These are phyloP conservation scores for Oreohelix idahoensis DNA, from an alignment of 1,140 invertebrate species.

Conservation along the genomic window DNA sequence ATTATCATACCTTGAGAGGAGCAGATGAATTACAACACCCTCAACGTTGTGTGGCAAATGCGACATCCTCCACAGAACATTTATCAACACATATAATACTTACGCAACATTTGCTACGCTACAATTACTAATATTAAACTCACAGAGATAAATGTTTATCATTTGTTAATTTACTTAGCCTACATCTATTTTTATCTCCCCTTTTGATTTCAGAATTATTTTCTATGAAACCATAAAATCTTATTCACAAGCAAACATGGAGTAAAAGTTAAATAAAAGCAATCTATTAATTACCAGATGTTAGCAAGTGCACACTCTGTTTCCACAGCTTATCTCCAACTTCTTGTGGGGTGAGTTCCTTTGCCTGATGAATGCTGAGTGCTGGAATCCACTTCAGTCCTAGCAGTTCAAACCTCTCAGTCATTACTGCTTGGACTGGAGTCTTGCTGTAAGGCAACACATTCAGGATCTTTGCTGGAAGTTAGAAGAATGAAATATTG, in stretches of 20 bases:
- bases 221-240: too few relatives aligned
- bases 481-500: slow-evolving; percentile 4
- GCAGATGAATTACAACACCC: too few relatives aligned
- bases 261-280: slow-evolving; percentile 5
- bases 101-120: too few relatives aligned
- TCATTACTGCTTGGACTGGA: slow-evolving; percentile 43
- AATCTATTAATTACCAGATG: slow-evolving; percentile 54
- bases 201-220: too few relatives aligned
- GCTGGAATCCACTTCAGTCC: slow-evolving; percentile 69
- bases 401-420: slow-evolving; percentile 66
- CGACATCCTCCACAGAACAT: too few relatives aligned
- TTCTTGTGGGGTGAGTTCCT: slow-evolving; percentile 69
- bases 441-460: slow-evolving; percentile 62
- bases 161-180: too few relatives aligned
- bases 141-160: too few relatives aligned
- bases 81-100: too few relatives aligned
- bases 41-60: too few relatives aligned
- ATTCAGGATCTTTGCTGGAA: slow-evolving; percentile 57
- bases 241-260: not conserved
- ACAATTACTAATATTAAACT: too few relatives aligned
- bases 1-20: too few relatives aligned
- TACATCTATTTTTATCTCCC: too few relatives aligned
- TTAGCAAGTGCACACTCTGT: slow-evolving; percentile 60
- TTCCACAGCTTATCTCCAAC: slow-evolving; percentile 67
- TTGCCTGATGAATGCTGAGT: slow-evolving; percentile 61